Evolutionary conservation across 1,140 invertebrate species (phyloP).

Genomic region (Drosophila ogumai): DNA sequence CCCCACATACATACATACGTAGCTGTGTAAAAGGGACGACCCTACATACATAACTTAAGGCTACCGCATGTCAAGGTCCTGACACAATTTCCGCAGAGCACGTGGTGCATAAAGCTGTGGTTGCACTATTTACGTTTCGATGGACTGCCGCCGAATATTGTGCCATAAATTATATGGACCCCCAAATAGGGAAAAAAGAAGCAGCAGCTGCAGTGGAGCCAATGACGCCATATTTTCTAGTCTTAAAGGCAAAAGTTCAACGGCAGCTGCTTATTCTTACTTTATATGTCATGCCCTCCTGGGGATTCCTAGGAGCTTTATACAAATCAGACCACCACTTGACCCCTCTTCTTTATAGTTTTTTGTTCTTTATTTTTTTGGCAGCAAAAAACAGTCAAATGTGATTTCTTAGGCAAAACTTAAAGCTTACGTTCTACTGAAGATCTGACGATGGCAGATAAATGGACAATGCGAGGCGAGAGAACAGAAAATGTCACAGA

Average conservation of each 20-base stretch:
- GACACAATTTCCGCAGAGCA: constrained; percentile 65
- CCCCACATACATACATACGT: constrained; percentile 7
- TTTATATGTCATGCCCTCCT: constrained; percentile 10
- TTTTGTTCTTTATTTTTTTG: constrained; percentile 10
- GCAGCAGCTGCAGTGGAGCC: constrained; percentile 25
- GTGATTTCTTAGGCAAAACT: constrained; percentile 37
- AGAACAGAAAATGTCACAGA: constrained; percentile 28
- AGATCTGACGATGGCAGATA: constrained; percentile 32
- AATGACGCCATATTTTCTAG: constrained; percentile 23
- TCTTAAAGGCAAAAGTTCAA: constrained; percentile 18
- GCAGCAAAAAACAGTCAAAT: constrained; percentile 50
- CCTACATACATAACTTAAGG: constrained; percentile 58
- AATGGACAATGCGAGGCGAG: constrained; percentile 42
- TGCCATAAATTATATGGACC: constrained; percentile 40
- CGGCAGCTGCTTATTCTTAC: constrained; percentile 17
- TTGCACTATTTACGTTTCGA: constrained; percentile 41
- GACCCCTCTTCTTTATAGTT: neutral
- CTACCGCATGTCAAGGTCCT: constrained; percentile 72
- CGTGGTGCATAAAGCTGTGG: constrained; percentile 44
- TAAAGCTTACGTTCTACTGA: constrained; percentile 45
- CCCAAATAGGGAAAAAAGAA: neutral
- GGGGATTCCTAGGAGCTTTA: constrained; percentile 10
- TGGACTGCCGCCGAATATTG: constrained; percentile 39
- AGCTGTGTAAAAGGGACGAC: constrained; percentile 16
- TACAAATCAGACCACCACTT: constrained; percentile 34